Evolutionary conservation across 2,888 invertebrate species (phyloP).

Genomic region (Drosophila kambysellisi): DNA sequence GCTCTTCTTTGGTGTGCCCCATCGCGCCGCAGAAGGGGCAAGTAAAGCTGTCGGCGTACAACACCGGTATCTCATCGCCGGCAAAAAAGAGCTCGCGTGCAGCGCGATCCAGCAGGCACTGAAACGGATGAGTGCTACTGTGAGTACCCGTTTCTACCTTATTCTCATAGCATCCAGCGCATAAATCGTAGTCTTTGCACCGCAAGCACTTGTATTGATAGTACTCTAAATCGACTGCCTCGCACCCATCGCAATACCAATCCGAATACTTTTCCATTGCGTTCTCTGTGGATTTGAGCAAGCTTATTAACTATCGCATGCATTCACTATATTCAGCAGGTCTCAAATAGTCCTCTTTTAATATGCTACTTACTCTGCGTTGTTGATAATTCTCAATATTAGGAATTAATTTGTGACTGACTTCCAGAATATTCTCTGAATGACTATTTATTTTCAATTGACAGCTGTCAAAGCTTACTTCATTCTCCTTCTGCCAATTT

Average conservation of each 20-base stretch:
- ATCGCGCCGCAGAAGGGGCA: constrained; percentile 23
- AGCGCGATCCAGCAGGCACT: constrained; percentile 54
- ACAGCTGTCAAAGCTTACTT: neutral
- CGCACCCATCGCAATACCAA: constrained; percentile 51
- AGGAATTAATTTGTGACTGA: neutral
- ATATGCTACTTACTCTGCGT: neutral
- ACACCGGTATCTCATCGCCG: constrained; percentile 38
- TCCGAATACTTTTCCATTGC: constrained; percentile 38
- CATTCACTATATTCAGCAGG: neutral
- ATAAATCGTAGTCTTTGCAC: constrained; percentile 58
- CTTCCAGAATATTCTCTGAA: neutral
- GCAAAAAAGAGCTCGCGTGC: constrained; percentile 45
- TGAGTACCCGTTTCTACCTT: constrained; percentile 34
- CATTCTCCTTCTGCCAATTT: neutral
- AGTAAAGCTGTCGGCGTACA: constrained; percentile 63
- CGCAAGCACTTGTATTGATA: constrained; percentile 60
- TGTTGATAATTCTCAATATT: neutral
- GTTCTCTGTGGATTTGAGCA: neutral
- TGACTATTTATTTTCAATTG: neutral
- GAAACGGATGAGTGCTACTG: constrained; percentile 50
- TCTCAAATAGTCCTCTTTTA: neutral
- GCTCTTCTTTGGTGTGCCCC: constrained; percentile 1
- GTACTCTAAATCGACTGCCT: constrained; percentile 6
- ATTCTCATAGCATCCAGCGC: constrained; percentile 40
- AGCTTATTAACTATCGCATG: neutral